Evolutionary conservation across 2,888 invertebrate genomes (phyloP).

Genomic region (Linnaemya tessellans): DNA sequence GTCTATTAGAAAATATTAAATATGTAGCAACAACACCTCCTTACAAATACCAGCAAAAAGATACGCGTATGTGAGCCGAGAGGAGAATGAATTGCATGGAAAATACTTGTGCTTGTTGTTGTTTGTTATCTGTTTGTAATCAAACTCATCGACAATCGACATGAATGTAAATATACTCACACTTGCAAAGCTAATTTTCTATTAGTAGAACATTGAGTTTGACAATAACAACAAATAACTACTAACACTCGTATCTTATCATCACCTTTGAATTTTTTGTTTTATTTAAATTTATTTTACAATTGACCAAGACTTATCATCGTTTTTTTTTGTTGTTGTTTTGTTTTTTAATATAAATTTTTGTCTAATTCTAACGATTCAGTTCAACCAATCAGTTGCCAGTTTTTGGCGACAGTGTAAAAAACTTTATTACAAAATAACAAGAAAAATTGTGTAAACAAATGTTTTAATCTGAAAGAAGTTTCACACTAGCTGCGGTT

Average conservation of each 20-base stretch:
- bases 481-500: constrained; percentile 1
- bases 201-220: constrained; percentile 24
- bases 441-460: not conserved
- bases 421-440: not conserved
- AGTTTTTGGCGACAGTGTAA: constrained; percentile 53
- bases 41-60: constrained; percentile 47
- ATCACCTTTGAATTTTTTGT: constrained; percentile 33
- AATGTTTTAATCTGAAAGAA: not conserved
- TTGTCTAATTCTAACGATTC: constrained; percentile 26
- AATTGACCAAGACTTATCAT: constrained; percentile 60
- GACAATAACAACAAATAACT: constrained; percentile 39
- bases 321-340: constrained; percentile 4
- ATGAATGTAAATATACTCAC: constrained; percentile 50
- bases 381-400: constrained; percentile 42
- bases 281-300: constrained; percentile 32
- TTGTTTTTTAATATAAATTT: not conserved
- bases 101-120: constrained; percentile 37
- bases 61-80: constrained; percentile 35
- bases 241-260: constrained; percentile 58
- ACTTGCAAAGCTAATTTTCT: not conserved
- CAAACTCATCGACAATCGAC: constrained; percentile 68
- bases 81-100: constrained; percentile 36
- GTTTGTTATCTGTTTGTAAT: constrained; percentile 65
- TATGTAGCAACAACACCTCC: constrained; percentile 56
- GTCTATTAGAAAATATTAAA: constrained; percentile 15